Evolutionary conservation across 2,113 vertebrate species (phyloP), one percentile per base, ranked within the genome.

Genomic region (Hippolais icterina): DNA sequence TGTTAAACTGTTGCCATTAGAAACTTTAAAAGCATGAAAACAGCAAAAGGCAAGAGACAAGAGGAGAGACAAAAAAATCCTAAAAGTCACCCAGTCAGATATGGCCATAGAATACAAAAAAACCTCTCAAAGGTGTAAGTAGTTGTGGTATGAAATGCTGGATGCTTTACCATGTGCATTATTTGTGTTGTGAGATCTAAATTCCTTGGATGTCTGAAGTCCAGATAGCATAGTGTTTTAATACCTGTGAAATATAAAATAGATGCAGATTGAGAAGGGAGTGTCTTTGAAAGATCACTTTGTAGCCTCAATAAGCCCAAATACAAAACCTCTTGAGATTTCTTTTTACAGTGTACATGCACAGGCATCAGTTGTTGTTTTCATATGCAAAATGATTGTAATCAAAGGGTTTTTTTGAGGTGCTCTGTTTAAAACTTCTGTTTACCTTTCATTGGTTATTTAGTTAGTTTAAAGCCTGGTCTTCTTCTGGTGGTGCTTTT

Each of bases 1-100:
- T 64, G 29, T 92, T 82, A 94, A 95, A 87, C 25, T 75, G 52
- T 93, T 89, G 33, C 90, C 49, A 53, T 93, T 87, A 90, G 77
- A 92, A 93, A 47, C 82, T 71, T 81, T 75, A 60, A 78, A 92
- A 79, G 19, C 61, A 82, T 61, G 49, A 87, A 93, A 91, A 33
- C 18, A 84, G 56, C 12, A 89, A 81, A 96, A 78, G 29, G 24
- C 16, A 7, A 29, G 71, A 66, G 33, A 93, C 4, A 37, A 42
- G 42, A 65, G 0, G 0, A 59, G 71, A 25, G 15, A 59, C n/a
- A 31, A 65, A 52, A 65, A 69, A 54, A 80, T 91, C 44, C 15
- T 83, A 21, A n/a, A 77, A 52, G 52, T 82, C 29, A 79, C 14
- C 21, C 10, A 11, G 14, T 49, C 8, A 44, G 16, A 49, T 76